Base-by-base conservation (phyloP, 2,113 vertebrate genomes). In the Suricata suricatta region DNA sequence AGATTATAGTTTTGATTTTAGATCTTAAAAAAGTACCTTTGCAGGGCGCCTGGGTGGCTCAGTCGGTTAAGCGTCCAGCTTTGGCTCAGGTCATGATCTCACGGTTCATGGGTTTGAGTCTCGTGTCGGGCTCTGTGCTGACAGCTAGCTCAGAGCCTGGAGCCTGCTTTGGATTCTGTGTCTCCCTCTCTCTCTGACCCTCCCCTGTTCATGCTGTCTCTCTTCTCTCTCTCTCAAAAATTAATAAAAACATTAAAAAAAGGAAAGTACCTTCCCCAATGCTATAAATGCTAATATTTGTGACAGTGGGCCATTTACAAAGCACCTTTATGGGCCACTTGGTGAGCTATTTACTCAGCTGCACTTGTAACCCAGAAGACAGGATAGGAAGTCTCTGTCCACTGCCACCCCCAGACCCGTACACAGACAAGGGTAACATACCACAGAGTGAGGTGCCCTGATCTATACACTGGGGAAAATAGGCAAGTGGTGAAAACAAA, bases 401-500 rank as follows among this genome's bases (percentile, higher is more conserved):
- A 8, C 33, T 92, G n/a, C 10, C 35, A n/a, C 35, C 50, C 25
- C 21, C 29, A 31, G 90, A 10, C 66, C 50, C 89, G 15, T 38
- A 82, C 94, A 74, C 82, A 52, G 60, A 7, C 64, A 93, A 94
- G 23, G 71, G 80, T 41, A 52, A n/a, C 15, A 95, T 72, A 41
- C 38, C 90, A 44, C 29, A 89, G 96, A 91, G 96, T 95, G 93
- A 94, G 95, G 93, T 85, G 98, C 88, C 54, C 81, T 88, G 80
- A 81, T 77, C 50, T 98, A 80, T 79, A 95, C 57, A 87, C 80
- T 25, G 72, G 72, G 81, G 85, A 94, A 96, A 80, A 95, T 84
- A 69, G 50, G 96, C 97, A 98, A 90, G 85, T 74, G 97, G 85
- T 90, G 95, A 95, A 97, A 98, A 97, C 93, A 98, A 96, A 96